Evolutionary conservation across 2,113 vertebrate genomes (phyloP).

Genomic region (Felis chaus): DNA sequence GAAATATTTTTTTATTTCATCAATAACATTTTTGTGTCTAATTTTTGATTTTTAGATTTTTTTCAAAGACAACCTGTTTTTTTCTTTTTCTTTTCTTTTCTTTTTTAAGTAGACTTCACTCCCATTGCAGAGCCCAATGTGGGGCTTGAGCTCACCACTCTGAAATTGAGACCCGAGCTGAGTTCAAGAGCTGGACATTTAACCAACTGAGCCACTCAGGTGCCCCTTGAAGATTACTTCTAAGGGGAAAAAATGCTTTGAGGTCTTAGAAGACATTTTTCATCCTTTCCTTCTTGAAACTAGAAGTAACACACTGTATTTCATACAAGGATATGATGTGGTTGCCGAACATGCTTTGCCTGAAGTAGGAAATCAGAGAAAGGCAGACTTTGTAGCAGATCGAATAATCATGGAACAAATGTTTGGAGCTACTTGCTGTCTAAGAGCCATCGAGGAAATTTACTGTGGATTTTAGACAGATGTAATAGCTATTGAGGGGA

Average conservation of each 20-base stretch:
- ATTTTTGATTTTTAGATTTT: neutral
- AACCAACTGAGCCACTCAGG: no score
- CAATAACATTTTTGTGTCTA: neutral
- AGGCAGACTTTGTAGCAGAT: neutral
- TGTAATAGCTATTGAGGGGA: neutral
- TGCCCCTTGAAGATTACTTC: neutral
- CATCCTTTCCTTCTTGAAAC: neutral
- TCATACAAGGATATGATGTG: neutral
- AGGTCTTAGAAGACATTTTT: neutral
- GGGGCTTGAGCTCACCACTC: no score
- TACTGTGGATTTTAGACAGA: neutral
- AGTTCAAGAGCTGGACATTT: no score
- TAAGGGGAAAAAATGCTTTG: neutral
- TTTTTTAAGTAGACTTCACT: no score
- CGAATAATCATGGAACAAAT: neutral
- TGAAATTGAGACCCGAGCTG: no score
- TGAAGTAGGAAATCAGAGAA: neutral
- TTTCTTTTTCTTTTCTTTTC: no score
- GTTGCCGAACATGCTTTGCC: neutral
- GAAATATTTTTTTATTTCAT: neutral
- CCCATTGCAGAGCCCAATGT: no score
- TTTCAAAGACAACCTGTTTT: neutral
- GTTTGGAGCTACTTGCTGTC: neutral
- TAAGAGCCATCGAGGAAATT: neutral
- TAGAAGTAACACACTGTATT: neutral